Conservation (phyloP, 2,797 vertebrate genomes). For the Sternarchorhynchus goeldii region DNA sequence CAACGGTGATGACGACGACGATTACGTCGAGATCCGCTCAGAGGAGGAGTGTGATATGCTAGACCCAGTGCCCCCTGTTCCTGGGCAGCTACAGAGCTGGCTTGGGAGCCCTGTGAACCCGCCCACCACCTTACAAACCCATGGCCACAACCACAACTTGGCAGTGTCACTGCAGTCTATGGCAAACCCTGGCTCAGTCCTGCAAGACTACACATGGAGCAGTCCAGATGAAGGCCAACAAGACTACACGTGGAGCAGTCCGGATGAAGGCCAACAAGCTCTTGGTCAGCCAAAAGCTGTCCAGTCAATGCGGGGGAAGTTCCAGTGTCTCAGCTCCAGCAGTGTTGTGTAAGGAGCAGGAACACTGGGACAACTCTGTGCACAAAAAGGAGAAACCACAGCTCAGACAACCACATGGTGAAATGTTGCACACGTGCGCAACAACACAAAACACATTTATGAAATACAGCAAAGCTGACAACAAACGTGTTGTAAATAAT, state of each 20-base stretch:
- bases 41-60: conserved; percentile 84
- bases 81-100: conserved; percentile 68
- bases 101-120: conserved; percentile 69
- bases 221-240: conserved; percentile 82
- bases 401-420: conserved; percentile 19
- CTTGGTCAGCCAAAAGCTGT: conserved; percentile 82
- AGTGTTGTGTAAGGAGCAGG: conserved; percentile 65
- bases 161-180: conserved; percentile 54
- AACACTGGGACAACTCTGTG: not conserved
- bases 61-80: not conserved
- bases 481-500: conserved; percentile 14
- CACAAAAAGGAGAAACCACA: conserved; percentile 8
- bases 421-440: conserved; percentile 27
- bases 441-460: conserved; percentile 23
- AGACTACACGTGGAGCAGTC: conserved; percentile 88
- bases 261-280: conserved; percentile 77
- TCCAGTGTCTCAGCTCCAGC: conserved; percentile 97
- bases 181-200: conserved; percentile 68
- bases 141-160: not conserved
- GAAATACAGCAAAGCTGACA: not conserved
- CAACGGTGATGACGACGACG: conserved; percentile 87
- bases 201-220: conserved; percentile 91
- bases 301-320: conserved; percentile 94
- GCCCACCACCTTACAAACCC: conserved; percentile 19
- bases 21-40: conserved; percentile 97